Conservation (phyloP, 2,888 invertebrate genomes). For the Volucella inanis region DNA sequence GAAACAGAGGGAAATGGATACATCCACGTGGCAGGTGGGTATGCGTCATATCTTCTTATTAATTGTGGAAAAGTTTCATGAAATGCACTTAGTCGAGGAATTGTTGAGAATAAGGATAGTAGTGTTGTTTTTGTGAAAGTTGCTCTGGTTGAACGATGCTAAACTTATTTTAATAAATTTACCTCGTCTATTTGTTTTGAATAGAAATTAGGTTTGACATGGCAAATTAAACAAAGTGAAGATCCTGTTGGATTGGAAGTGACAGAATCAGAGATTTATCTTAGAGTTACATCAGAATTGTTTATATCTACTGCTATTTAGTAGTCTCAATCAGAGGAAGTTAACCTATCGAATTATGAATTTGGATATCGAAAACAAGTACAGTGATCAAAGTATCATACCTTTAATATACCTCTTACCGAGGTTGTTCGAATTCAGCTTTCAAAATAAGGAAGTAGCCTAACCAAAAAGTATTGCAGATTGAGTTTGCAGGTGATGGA, state of each 20-base stretch:
- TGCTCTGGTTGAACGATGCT: slow-evolving; percentile 11
- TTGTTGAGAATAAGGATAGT: background rate
- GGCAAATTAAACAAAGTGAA: background rate
- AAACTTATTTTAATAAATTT: slow-evolving; percentile 2
- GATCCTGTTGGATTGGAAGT: background rate
- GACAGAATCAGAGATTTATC: no score
- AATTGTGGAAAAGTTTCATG: slow-evolving; percentile 19
- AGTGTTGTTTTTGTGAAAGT: slow-evolving; percentile 4
- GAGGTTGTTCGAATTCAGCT: no score
- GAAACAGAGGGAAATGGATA: background rate
- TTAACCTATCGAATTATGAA: no score
- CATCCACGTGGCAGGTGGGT: background rate
- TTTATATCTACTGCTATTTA: no score
- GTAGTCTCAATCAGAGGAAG: no score
- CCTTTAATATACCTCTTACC: no score
- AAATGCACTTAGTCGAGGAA: slow-evolving; percentile 14
- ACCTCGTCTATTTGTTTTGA: slow-evolving; percentile 9
- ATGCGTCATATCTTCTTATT: slow-evolving; percentile 1
- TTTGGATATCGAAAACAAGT: no score
- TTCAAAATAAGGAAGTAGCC: no score
- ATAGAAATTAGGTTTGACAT: background rate
- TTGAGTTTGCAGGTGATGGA: no score
- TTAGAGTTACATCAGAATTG: no score
- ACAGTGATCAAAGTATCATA: no score
- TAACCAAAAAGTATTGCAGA: no score